Conservation (phyloP, 2,797 vertebrate genomes). For the Taenioides sp. region DNA sequence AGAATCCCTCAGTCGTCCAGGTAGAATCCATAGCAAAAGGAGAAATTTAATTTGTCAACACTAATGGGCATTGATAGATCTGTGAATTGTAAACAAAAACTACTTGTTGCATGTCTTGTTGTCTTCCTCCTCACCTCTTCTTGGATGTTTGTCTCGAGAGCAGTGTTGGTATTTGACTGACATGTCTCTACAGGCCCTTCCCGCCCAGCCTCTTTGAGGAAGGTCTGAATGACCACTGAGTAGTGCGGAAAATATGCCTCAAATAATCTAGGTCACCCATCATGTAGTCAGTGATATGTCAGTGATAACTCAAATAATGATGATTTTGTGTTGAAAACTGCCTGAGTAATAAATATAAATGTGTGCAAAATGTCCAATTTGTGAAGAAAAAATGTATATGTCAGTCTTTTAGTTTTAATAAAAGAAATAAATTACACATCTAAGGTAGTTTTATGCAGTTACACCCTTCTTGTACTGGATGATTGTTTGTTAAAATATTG, state of each 20-base stretch:
- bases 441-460: not conserved
- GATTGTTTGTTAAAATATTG: not conserved
- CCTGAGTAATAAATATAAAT: not conserved
- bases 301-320: no score
- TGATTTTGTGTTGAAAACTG: not conserved
- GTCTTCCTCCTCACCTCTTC: not conserved
- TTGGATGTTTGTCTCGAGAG: not conserved
- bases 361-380: not conserved
- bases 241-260: not conserved
- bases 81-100: not conserved
- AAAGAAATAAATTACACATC: not conserved
- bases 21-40: no score
- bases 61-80: no score
- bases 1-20: no score
- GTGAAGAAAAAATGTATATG: not conserved
- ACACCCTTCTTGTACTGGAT: not conserved
- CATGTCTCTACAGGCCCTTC: conserved; percentile 62
- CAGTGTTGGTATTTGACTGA: conserved; percentile 58
- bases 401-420: no score
- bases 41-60: no score
- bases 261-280: no score
- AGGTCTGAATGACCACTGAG: conserved; percentile 23
- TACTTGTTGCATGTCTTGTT: not conserved
- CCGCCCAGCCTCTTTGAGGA: not conserved
- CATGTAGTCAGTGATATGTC: no score